Percentiles rank a stretch among this genome's conserved stretches.
These are phyloP conservation scores for Antheraea mylitta DNA, from an alignment of 1,140 invertebrate species.

Conservation along the genomic window DNA sequence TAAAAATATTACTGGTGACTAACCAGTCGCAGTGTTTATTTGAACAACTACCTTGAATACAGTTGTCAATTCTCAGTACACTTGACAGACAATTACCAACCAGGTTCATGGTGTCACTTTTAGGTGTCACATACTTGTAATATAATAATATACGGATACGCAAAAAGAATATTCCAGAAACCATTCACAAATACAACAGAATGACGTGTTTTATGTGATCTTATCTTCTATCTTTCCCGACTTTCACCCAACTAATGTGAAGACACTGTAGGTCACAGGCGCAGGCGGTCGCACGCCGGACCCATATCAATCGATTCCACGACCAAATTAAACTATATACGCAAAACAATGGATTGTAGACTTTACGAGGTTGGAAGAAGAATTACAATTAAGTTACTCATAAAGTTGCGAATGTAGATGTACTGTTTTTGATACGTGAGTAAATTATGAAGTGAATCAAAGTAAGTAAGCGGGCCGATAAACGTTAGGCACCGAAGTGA, in stretches of 20 bases:
- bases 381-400: conserved; percentile 10
- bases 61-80: no score
- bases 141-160: no score
- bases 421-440: conserved; percentile 48
- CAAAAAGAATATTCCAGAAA: no score
- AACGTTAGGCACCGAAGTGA: neutral
- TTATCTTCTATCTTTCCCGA: conserved; percentile 31
- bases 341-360: conserved; percentile 19
- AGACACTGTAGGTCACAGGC: conserved; percentile 66
- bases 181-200: no score
- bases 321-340: conserved; percentile 17
- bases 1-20: no score
- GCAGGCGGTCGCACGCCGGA: conserved; percentile 46
- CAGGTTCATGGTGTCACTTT: no score
- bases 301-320: conserved; percentile 49
- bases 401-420: conserved; percentile 16
- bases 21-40: no score
- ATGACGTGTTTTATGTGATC: neutral
- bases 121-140: no score
- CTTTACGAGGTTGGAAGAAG: conserved; percentile 21
- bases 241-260: conserved; percentile 61
- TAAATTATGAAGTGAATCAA: conserved; percentile 32
- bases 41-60: no score
- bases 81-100: no score
- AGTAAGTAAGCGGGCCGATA: conserved; percentile 26